phyloP scores from a whole-genome alignment of 1,140 invertebrate genomes.

The Platorchestia sp. region DNA sequence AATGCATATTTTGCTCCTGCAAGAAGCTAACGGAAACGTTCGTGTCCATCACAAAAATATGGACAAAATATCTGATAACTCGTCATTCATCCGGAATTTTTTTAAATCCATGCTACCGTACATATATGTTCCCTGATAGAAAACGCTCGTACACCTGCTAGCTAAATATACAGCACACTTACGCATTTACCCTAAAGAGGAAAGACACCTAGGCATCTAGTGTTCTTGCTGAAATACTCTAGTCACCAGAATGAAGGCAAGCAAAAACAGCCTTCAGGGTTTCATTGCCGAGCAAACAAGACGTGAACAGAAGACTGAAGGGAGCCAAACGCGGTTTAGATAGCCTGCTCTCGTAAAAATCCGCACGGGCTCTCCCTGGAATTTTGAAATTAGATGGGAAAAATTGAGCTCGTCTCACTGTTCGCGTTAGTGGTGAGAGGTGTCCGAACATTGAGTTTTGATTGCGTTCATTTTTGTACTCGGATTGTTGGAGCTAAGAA shows the following conservation, averaged over 20 bases:
- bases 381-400: background rate
- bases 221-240: background rate
- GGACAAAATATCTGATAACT: too few species aligned
- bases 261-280: background rate
- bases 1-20: too few species aligned
- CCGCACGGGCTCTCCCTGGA: too few species aligned
- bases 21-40: too few species aligned
- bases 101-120: background rate
- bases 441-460: background rate
- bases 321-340: background rate
- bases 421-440: background rate
- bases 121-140: background rate
- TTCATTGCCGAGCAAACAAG: background rate
- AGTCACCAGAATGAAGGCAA: background rate
- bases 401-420: background rate
- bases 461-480: background rate
- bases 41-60: too few species aligned
- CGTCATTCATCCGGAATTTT: background rate
- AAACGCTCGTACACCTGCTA: background rate
- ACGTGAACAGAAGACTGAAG: background rate
- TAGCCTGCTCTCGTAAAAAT: background rate
- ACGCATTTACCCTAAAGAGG: background rate
- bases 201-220: background rate
- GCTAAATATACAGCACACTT: background rate
- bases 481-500: too few species aligned